Conservation (phyloP, 2,888 invertebrate genomes). For the Drosophila ustulata region DNA sequence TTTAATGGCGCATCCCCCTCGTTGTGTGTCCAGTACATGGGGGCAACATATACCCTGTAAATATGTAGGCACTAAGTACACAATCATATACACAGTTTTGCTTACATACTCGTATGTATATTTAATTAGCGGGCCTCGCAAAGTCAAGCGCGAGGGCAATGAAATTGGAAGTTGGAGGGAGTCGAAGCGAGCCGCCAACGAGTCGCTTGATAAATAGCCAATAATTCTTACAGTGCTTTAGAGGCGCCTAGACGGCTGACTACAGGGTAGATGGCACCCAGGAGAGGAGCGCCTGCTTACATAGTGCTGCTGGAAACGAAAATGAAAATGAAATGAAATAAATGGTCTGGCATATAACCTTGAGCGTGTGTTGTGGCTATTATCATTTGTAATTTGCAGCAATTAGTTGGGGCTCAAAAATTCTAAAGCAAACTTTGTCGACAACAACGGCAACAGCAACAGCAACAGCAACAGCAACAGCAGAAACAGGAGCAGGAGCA, state of each 20-base stretch:
- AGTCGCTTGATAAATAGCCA: conserved; percentile 79
- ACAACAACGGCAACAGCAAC: conserved; percentile 49
- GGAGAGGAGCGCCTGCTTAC: background rate
- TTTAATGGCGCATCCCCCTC: conserved; percentile 62
- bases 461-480: conserved; percentile 35
- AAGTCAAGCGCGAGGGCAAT: conserved; percentile 55
- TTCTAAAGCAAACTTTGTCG: conserved; percentile 79
- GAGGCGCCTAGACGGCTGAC: conserved; percentile 52
- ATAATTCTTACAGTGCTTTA: conserved; percentile 74
- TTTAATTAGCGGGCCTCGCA: conserved; percentile 68
- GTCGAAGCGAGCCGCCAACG: conserved; percentile 50
- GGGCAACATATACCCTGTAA: conserved; percentile 9
- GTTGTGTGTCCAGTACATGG: conserved; percentile 5
- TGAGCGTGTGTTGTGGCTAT: conserved; percentile 81
- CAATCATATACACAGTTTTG: conserved; percentile 34
- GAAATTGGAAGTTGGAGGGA: background rate
- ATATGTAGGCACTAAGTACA: conserved; percentile 16
- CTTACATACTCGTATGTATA: conserved; percentile 53
- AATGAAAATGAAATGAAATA: conserved; percentile 72
- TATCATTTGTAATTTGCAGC: conserved; percentile 81
- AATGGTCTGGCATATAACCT: conserved; percentile 74
- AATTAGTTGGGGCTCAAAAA: conserved; percentile 81
- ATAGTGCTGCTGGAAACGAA: conserved; percentile 34
- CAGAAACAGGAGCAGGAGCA: background rate
- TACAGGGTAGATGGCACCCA: conserved; percentile 14